Evolutionary conservation across 1,140 invertebrate genomes (phyloP).

Genomic region (Cheumatopsyche charites): DNA sequence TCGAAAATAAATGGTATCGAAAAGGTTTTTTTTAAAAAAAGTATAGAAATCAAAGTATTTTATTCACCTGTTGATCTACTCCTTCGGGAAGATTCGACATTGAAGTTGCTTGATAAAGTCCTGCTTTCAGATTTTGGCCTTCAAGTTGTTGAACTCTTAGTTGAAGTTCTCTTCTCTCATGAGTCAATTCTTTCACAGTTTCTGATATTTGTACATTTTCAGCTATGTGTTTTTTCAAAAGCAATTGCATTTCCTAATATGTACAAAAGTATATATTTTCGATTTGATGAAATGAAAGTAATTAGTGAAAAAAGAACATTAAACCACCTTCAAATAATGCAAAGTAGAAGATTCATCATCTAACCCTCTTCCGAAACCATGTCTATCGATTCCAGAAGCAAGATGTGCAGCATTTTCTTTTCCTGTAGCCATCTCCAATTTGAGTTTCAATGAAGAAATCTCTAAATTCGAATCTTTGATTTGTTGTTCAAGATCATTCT

Average conservation of each 20-base stretch:
- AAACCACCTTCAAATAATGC: slow-evolving; percentile 36
- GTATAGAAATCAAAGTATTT: not conserved
- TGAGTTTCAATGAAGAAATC: slow-evolving; percentile 47
- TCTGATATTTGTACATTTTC: slow-evolving; percentile 63
- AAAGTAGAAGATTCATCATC: slow-evolving; percentile 31
- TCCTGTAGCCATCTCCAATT: slow-evolving; percentile 44
- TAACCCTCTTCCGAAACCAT: slow-evolving; percentile 4
- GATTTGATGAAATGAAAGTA: too few species aligned
- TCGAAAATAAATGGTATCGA: slow-evolving; percentile 29
- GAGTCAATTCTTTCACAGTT: slow-evolving; percentile 56
- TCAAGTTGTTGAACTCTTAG: slow-evolving; percentile 55
- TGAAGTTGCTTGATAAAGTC: slow-evolving; percentile 45
- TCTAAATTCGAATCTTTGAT: slow-evolving; percentile 49
- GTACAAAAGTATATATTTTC: not conserved
- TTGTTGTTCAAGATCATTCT: slow-evolving; percentile 52
- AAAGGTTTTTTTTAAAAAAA: not conserved
- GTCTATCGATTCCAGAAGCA: slow-evolving; percentile 21
- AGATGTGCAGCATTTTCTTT: slow-evolving; percentile 34
- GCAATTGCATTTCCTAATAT: slow-evolving; percentile 58
- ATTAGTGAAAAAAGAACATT: too few species aligned
- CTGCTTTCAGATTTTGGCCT: slow-evolving; percentile 45
- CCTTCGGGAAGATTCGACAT: slow-evolving; percentile 52
- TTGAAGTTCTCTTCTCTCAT: slow-evolving; percentile 57
- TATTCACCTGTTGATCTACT: slow-evolving; percentile 44
- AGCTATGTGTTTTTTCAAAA: slow-evolving; percentile 57